Base-by-base conservation (phyloP, 2,888 invertebrate species). In the Stenolophus ochropezus region DNA sequence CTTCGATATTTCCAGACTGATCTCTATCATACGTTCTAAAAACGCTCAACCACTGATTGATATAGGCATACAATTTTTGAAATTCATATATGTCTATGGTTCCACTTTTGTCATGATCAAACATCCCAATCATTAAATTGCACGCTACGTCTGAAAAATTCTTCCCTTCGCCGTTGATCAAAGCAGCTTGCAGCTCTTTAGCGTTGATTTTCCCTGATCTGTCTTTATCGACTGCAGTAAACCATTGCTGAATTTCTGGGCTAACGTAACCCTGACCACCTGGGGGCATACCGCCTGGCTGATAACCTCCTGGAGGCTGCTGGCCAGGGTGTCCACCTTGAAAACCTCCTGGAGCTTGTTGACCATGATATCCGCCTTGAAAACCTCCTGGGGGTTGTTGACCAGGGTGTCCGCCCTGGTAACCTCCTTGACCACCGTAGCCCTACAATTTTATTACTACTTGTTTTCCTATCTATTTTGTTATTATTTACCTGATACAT, bases 41-140 rank as follows among this genome's bases (percentile, higher is more conserved):
- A 0, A 96, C 95, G 6, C 92, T 91, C 73, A 96, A 89, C 97
- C 97, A 97, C 85, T 97, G 94, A 89, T 97, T 97, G 42, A 97
- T 93, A 86, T 97, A 97, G 80, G 93, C 94, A 89, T 95, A 97
- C 18, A 97, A 91, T 85, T 95, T 94, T 88, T 96, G 95, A 87
- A 97, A 97, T 88, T 97, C 97, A 84, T 92, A 91, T 1, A 96
- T 85, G 87, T 96, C 95, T 84, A 97, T 96, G 21, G 94, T 94
- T n/a, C 96, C 97, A 84, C 92, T 93, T 83, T 93, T 93, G 86
- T 96, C 96, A 85, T 93, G 93, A 87, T 97, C 97, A 89, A 97
- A 97, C 96, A 97, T 96, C 79, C 95, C 94, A 85, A 97, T 96
- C 97, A 97, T 97, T 25, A 97, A 90, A 85, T 93, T 93, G 88